Evolutionary conservation across 2,113 vertebrate genomes (phyloP).

Genomic region (Alectura lathami): DNA sequence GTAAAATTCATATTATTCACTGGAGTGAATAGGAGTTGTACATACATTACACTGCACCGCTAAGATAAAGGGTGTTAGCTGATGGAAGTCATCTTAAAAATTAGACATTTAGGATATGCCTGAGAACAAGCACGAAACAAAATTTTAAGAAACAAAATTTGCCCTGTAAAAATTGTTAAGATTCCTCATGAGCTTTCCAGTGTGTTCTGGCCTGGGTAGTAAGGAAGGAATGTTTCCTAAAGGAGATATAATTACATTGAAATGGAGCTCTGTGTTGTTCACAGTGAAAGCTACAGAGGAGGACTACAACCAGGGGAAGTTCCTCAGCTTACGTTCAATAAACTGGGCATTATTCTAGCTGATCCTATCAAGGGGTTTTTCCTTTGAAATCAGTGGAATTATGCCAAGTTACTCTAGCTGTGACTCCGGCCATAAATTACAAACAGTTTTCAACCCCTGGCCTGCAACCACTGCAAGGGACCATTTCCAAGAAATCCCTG

Average conservation of each 20-base stretch:
- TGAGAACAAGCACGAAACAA: background rate
- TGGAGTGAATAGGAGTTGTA: background rate
- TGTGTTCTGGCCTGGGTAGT: background rate
- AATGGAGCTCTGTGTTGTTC: background rate
- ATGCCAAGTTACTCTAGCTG: background rate
- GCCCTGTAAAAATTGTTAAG: background rate
- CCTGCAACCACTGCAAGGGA: background rate
- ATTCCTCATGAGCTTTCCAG: background rate
- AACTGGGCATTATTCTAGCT: background rate
- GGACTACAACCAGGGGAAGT: background rate
- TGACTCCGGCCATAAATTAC: background rate
- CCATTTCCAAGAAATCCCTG: background rate
- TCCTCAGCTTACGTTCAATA: background rate
- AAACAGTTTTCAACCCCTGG: background rate
- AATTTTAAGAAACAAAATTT: background rate
- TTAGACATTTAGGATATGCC: background rate
- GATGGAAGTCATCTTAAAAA: background rate
- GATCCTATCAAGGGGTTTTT: background rate
- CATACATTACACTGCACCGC: background rate
- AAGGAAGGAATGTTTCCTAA: slow-evolving; percentile 19
- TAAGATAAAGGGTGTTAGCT: background rate
- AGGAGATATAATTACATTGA: slow-evolving; percentile 1
- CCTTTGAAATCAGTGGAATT: slow-evolving; percentile 23
- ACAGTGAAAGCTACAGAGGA: background rate
- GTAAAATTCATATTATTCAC: background rate